A percentile compares a stretch with the other conserved stretches of the same genome.
Evolutionary conservation across 2,113 vertebrate genomes (phyloP).

Genomic region (Blennius ocellaris): DNA sequence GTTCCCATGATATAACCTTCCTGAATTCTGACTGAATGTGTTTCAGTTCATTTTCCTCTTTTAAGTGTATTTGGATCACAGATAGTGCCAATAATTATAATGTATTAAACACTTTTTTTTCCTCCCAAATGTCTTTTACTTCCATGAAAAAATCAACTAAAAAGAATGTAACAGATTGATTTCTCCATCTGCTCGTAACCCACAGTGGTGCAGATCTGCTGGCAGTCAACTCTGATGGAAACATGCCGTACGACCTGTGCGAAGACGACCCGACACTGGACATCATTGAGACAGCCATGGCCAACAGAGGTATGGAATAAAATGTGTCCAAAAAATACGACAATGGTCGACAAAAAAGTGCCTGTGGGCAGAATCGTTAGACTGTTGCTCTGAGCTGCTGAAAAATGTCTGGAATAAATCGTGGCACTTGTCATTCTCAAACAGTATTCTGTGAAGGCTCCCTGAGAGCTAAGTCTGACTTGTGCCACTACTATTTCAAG

Average conservation of each 20-base stretch:
- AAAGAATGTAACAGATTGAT: neutral
- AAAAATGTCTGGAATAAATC: neutral
- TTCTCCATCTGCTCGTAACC: constrained; percentile 32
- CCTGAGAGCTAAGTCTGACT: neutral
- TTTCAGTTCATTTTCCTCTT: constrained; percentile 3
- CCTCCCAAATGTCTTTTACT: neutral
- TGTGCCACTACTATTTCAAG: neutral
- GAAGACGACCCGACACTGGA: constrained; percentile 97
- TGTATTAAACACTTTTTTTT: neutral
- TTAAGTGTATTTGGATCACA: constrained; percentile 6
- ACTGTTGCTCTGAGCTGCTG: neutral
- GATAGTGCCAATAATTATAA: neutral
- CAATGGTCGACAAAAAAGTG: no score
- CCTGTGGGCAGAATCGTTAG: constrained; percentile 1
- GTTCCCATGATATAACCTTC: no score
- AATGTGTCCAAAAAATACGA: neutral
- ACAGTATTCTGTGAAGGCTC: neutral
- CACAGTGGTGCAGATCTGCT: constrained; percentile 92
- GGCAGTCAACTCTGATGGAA: constrained; percentile 96
- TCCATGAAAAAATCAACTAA: neutral
- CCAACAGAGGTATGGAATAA: constrained; percentile 89
- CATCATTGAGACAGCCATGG: constrained; percentile 97
- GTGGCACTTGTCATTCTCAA: neutral
- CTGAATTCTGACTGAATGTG: neutral
- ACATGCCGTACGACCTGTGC: constrained; percentile 99